Conservation (phyloP, 2,888 invertebrate genomes). For the Brachyptera risi region DNA sequence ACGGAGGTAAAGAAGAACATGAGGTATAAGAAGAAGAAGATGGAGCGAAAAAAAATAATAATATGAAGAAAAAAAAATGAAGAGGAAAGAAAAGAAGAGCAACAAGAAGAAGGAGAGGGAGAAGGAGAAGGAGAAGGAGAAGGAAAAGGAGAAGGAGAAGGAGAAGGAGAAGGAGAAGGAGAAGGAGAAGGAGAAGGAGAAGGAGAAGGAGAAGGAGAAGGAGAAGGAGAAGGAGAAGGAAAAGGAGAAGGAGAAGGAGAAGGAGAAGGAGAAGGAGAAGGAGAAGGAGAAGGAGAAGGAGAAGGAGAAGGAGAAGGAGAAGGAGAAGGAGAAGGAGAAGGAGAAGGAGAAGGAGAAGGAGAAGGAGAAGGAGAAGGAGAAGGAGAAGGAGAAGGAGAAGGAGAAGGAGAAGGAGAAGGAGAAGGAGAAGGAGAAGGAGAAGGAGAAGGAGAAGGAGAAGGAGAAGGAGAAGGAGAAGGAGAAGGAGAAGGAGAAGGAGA, state of each 20-base stretch:
- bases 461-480: conserved; percentile 6
- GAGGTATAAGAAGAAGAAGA: no score
- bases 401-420: conserved; percentile 3
- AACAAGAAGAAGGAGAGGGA: no score
- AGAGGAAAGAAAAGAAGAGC: no score
- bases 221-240: conserved; percentile 8
- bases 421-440: conserved; percentile 3
- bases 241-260: neutral
- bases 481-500: neutral
- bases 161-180: conserved; percentile 5
- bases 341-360: conserved; percentile 8
- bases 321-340: neutral
- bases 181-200: conserved; percentile 3
- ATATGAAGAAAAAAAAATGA: no score
- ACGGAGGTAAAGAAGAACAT: no score
- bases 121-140: no score
- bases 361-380: conserved; percentile 6
- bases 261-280: neutral
- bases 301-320: conserved; percentile 3
- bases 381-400: neutral
- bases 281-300: conserved; percentile 8
- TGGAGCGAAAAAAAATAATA: no score
- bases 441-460: conserved; percentile 3
- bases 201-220: conserved; percentile 2
- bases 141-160: conserved; percentile 6